Evolutionary conservation across 1,140 invertebrate genomes (phyloP).

Genomic region (Apis mellifera): DNA sequence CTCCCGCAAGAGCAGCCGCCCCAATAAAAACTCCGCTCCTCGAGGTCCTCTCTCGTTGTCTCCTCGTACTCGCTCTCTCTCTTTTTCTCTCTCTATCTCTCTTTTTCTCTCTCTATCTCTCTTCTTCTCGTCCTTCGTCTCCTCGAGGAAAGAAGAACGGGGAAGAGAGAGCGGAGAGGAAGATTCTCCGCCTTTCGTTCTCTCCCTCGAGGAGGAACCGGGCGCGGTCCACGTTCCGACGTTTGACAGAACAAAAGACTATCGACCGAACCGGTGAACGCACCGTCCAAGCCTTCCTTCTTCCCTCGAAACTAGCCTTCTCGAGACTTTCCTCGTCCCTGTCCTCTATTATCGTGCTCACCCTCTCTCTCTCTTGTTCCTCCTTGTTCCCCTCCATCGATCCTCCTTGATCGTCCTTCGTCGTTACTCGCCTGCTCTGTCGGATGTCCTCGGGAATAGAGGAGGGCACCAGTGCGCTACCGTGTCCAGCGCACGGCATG

Average conservation of each 20-base stretch:
- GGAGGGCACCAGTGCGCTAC: conserved; percentile 30
- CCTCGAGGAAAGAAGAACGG: neutral
- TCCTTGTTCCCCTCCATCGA: neutral
- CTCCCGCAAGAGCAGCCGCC: conserved; percentile 50
- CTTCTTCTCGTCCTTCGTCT: conserved; percentile 19
- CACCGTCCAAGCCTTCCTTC: conserved; percentile 50
- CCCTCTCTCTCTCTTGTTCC: conserved; percentile 6
- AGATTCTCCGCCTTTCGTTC: neutral
- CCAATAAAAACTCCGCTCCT: conserved; percentile 63
- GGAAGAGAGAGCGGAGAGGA: conserved; percentile 32
- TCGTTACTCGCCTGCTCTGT: conserved; percentile 7
- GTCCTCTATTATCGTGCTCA: neutral
- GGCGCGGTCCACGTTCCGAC: conserved; percentile 74
- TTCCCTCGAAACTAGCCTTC: conserved; percentile 61
- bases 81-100: no score
- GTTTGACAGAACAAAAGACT: conserved; percentile 82
- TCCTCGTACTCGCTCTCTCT: conserved; percentile 3
- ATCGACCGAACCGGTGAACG: conserved; percentile 69
- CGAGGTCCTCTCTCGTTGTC: conserved; percentile 44
- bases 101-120: neutral
- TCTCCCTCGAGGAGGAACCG: conserved; percentile 52
- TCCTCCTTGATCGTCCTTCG: conserved; percentile 8
- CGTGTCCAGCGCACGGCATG: neutral
- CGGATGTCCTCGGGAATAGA: neutral
- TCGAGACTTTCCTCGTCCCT: conserved; percentile 15